Conservation (phyloP, 2,113 vertebrate genomes). For the Hiodon alosoides region DNA sequence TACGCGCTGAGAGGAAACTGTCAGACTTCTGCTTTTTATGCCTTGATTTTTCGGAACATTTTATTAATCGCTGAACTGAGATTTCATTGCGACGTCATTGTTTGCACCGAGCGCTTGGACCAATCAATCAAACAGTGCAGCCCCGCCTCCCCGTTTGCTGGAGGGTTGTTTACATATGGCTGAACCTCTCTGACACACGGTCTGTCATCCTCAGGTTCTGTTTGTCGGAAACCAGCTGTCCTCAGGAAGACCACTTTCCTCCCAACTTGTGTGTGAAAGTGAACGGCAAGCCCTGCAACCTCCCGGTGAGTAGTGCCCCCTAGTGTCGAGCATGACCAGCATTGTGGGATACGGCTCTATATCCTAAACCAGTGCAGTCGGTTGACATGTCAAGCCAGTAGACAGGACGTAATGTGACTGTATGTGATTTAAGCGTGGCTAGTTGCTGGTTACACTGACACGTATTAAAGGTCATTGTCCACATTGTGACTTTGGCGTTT, state of each 20-base stretch:
- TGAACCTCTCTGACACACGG: not conserved
- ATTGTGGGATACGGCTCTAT: not conserved
- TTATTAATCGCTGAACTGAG: not conserved
- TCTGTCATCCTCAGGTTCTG: constrained; percentile 77
- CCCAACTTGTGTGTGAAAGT: constrained; percentile 98
- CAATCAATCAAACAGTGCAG: too few species aligned
- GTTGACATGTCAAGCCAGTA: too few species aligned
- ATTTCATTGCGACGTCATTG: too few species aligned
- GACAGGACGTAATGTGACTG: too few species aligned
- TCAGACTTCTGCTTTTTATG: too few species aligned
- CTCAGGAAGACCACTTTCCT: constrained; percentile 98
- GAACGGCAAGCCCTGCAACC: constrained; percentile 95
- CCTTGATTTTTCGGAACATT: not conserved
- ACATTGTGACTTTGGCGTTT: not conserved
- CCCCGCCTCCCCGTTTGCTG: not conserved
- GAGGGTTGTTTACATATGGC: constrained; percentile 11
- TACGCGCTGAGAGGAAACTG: too few species aligned
- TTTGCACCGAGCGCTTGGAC: too few species aligned
- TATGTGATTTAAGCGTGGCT: too few species aligned
- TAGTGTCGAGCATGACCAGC: not conserved
- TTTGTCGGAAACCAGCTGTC: constrained; percentile 98
- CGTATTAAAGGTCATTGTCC: too few species aligned
- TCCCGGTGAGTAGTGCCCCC: constrained; percentile 79
- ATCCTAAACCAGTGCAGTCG: not conserved
- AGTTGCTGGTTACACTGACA: too few species aligned